Base-by-base conservation (phyloP, 1,140 invertebrate genomes). In the Scaptomyza hsui region DNA sequence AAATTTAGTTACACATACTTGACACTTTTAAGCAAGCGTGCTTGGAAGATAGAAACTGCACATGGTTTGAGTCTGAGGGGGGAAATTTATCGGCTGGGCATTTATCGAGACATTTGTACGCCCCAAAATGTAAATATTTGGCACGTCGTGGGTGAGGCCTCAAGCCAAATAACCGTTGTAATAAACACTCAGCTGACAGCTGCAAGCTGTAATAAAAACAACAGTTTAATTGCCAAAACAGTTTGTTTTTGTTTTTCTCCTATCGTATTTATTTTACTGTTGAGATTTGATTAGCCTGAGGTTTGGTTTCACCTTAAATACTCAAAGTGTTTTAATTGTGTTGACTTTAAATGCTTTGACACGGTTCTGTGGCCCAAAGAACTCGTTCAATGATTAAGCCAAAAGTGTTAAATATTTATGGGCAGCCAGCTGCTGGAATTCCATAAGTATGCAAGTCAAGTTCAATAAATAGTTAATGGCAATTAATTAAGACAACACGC, bases 351-450 rank as follows among this genome's bases (percentile, higher is more conserved):
- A 55, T 67, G 45, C 41, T 74, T 62, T 82, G 78, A 68, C 78
- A 81, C 60, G 41, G 60, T 78, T 81, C 73, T 69, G 44, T 29
- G 45, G 56, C 10, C 32, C 55, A 51, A 35, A 49, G 24, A 35
- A 42, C 47, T 6, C 7, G 26, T 29, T 29, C 7, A 9, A 29
- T 29, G 26, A 44, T 39, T 47, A 52, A 39, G 6, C 12, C 32
- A 35, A 56, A 21, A 19, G 39, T 26, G 63, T 80, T 74, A 74
- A 74, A 81, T 82, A 78, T 82, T 82, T 73, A 77, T 73, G 69
- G 44, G 9, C 45, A 52, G 45, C 10, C 64, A 49, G 56, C 63
- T 55, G 64, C 16, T 48, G 76, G 61, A 76, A 72, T 77, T 81
- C 64, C 15, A 70, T 9, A 29, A n/a, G n/a, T n/a, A 1, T 29